Evolutionary conservation across 2,113 vertebrate species (phyloP).

Genomic region (Syrrhaptes paradoxus): DNA sequence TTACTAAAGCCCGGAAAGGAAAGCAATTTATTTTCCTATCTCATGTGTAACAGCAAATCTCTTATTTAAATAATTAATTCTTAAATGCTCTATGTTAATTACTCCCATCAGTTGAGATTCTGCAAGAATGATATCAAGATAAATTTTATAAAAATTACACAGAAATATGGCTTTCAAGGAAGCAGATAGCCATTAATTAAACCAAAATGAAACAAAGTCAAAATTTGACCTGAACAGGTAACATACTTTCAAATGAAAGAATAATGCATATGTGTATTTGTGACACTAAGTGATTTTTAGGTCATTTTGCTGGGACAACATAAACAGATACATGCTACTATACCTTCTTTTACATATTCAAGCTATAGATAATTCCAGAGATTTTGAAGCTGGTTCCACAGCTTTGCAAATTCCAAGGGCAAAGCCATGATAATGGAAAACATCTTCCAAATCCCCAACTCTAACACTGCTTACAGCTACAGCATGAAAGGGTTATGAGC

Average conservation of each 20-base stretch:
- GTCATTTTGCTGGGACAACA: not conserved
- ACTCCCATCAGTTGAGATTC: not conserved
- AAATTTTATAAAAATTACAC: not conserved
- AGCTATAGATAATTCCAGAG: not conserved
- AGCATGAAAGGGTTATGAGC: not conserved
- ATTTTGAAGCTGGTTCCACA: not conserved
- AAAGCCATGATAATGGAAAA: not conserved
- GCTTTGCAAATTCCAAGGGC: not conserved
- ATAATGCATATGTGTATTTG: not conserved
- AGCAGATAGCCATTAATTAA: not conserved
- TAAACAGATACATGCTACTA: not conserved
- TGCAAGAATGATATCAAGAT: not conserved
- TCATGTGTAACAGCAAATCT: not conserved
- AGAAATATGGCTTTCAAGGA: not conserved
- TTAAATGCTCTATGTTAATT: not conserved
- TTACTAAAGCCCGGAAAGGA: not conserved
- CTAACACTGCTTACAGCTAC: not conserved
- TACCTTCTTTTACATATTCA: not conserved
- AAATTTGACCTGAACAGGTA: not conserved
- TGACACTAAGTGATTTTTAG: not conserved
- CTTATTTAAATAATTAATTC: not conserved
- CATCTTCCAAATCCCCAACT: not conserved
- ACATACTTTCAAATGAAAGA: not conserved
- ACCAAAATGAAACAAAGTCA: not conserved
- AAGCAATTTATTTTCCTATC: not conserved